Base-by-base conservation (phyloP, 2,888 invertebrate genomes). In the Tryphoninae sp. region DNA sequence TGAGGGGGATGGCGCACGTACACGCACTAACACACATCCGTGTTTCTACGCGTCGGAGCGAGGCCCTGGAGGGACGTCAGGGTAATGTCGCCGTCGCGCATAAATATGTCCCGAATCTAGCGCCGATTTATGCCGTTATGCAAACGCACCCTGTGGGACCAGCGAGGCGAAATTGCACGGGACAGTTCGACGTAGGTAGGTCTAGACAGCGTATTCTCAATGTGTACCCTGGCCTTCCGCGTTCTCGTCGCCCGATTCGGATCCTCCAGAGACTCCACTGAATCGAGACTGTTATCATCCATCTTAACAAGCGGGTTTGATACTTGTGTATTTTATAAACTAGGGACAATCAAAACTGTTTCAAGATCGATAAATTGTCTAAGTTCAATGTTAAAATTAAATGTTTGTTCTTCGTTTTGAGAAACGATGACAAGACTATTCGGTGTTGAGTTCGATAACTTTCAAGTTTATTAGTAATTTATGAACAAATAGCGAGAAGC, bases 41-140 rank as follows among this genome's bases (percentile, higher is more conserved):
- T 16, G 26, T 59, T 22, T 19, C 45, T 61, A n/a, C 22, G 45
- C 49, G 51, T 33, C 23, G 45, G 73, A 26, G 67, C 76, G 59
- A 79, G 78, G 22, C 76, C 79, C 78, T 78, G 81, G 71, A 82
- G 79, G 74, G 77, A 82, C 78, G 81, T 74, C 81, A 83, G 78
- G 84, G 86, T 86, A 86, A 83, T 84, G 83, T 78, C 85, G 72
- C 65, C 83, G 80, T 80, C 81, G 77, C 83, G 83, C 86, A 86
- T 86, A 86, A 86, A 86, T 82, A 85, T 84, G 83, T 86, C 84
- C 79, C 83, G 80, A 79, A 83, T 84, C 84, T 75, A 82, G 76
- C 81, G 80, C 81, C 83, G 84, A 86, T 86, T 86, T 86, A 86
- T 85, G 83, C 80, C 81, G 82, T 80, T 83, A 83, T 86, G 83